A percentile compares a stretch with the other conserved stretches of the same genome.
Conservation (phyloP, 2,113 vertebrate genomes). For the Rhagologus leucostigma region DNA sequence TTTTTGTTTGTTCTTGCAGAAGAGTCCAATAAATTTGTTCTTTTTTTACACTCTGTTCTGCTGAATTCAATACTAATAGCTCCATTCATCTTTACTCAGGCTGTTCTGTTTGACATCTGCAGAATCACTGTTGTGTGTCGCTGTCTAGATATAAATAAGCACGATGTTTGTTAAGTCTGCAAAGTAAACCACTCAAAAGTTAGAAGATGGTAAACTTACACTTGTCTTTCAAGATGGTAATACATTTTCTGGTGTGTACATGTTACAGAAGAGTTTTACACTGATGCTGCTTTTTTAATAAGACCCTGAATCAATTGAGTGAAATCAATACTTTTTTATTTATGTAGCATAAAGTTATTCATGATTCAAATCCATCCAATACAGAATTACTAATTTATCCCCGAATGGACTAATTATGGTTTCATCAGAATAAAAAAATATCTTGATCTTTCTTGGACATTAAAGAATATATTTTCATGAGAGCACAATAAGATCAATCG, state of each 20-base stretch:
- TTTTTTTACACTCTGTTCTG: neutral
- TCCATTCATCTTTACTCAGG: neutral
- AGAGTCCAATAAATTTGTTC: neutral
- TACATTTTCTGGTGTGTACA: neutral
- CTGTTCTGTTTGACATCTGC: neutral
- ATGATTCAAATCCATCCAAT: neutral
- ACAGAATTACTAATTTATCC: neutral
- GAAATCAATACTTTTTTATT: neutral
- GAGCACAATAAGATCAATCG: neutral
- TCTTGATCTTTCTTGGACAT: neutral
- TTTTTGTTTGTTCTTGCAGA: neutral
- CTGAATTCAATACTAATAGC: neutral
- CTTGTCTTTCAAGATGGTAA: neutral
- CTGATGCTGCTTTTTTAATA: neutral
- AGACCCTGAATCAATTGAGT: neutral
- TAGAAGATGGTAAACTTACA: neutral
- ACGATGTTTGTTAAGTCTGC: neutral
- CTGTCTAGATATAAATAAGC: neutral
- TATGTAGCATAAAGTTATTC: neutral
- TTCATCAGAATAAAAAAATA: neutral
- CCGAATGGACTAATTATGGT: neutral
- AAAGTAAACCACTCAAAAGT: neutral
- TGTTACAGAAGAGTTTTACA: neutral
- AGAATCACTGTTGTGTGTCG: neutral
- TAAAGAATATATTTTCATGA: neutral